A percentile compares a stretch with the other conserved stretches of the same genome.
These are phyloP conservation scores for Fringilla coelebs DNA, from an alignment of 2,797 vertebrate genomes.

Conservation along the genomic window DNA sequence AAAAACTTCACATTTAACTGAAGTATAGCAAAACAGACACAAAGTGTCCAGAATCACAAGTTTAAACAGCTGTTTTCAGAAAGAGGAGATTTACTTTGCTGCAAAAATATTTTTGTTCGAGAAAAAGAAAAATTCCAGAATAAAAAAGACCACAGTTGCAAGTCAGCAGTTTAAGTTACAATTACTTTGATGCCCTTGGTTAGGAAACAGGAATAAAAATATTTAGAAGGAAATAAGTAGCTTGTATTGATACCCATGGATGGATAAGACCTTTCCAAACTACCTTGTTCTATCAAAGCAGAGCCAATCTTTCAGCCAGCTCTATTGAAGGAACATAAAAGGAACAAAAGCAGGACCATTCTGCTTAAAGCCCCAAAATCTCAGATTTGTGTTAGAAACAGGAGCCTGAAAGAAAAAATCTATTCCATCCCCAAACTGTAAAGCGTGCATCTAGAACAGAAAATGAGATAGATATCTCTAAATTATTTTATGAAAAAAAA, in stretches of 20 bases:
- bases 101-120: slow-evolving; percentile 39
- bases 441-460: not conserved
- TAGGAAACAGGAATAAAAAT: not conserved
- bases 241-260: not conserved
- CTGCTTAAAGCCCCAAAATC: not conserved
- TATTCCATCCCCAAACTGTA: not conserved
- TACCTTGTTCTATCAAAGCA: not conserved
- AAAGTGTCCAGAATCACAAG: not conserved
- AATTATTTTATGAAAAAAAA: not conserved
- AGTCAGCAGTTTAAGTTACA: not conserved
- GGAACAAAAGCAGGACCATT: not conserved
- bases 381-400: not conserved
- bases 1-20: not conserved
- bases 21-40: not conserved
- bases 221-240: not conserved
- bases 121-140: not conserved
- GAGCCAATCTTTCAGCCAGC: not conserved
- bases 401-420: not conserved
- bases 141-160: not conserved
- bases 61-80: slow-evolving; percentile 48
- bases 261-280: not conserved
- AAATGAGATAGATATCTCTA: not conserved
- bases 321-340: not conserved
- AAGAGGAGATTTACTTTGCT: not conserved
- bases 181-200: not conserved